phyloP scores from a whole-genome alignment of 2,888 invertebrate species.

The Willowsia nigromaculata region DNA sequence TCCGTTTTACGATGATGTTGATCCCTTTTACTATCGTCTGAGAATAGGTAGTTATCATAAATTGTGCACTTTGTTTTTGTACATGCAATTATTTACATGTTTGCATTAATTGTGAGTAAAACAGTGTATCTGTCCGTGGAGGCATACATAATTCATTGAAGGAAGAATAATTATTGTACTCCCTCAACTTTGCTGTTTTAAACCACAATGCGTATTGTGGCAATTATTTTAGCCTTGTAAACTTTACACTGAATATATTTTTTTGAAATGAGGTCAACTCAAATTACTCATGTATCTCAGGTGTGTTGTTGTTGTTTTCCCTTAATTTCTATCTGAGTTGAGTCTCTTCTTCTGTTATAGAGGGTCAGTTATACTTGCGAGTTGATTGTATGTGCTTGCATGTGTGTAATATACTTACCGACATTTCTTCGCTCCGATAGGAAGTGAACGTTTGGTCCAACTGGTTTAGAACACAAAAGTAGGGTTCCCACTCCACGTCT shows the following conservation, averaged over 20 bases:
- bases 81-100: slow-evolving; percentile 5
- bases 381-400: neutral
- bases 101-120: neutral
- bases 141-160: slow-evolving; percentile 3
- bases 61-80: slow-evolving; percentile 17
- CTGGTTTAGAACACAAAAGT: slow-evolving; percentile 89
- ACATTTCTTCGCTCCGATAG: slow-evolving; percentile 89
- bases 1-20: neutral
- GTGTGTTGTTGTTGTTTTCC: neutral
- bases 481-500: slow-evolving; percentile 86
- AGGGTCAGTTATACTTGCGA: no score
- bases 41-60: neutral
- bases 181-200: neutral
- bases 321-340: neutral
- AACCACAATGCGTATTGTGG: neutral
- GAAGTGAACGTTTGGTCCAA: slow-evolving; percentile 88
- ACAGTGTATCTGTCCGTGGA: neutral
- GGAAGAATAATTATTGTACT: neutral
- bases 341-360: neutral
- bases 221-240: neutral
- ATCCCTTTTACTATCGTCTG: slow-evolving; percentile 26
- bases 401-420: slow-evolving; percentile 83
- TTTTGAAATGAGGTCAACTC: slow-evolving; percentile 32
- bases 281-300: slow-evolving; percentile 22
- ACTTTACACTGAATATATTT: slow-evolving; percentile 6